These are phyloP conservation scores for Notarius lentiginosus DNA, from an alignment of 2,113 vertebrate species.

Conservation along the genomic window DNA sequence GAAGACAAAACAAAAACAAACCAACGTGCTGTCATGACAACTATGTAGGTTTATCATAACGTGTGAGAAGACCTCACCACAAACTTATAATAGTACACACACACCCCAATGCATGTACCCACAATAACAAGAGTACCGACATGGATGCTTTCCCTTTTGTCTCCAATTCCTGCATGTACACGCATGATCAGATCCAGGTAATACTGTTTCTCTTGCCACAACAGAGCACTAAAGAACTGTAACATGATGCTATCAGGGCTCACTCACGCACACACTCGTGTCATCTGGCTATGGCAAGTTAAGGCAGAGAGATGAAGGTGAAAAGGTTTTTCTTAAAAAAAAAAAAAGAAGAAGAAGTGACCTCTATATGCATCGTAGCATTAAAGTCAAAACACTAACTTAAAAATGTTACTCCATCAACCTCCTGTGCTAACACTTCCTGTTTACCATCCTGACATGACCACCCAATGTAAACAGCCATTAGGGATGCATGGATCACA, in stretches of 20 bases:
- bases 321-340: not conserved
- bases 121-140: conserved; percentile 2
- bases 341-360: too few species aligned
- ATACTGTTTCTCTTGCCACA: conserved; percentile 28
- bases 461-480: not conserved
- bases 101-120: not conserved
- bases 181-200: conserved; percentile 1
- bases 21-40: conserved; percentile 48
- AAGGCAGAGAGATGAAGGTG: not conserved
- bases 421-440: not conserved
- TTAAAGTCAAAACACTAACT: not conserved
- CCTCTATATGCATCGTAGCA: not conserved
- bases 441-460: not conserved
- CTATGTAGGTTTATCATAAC: conserved; percentile 14
- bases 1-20: conserved; percentile 28
- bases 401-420: not conserved
- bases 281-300: not conserved
- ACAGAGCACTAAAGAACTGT: conserved; percentile 15
- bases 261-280: not conserved
- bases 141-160: conserved; percentile 3
- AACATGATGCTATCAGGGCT: conserved; percentile 20
- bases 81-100: conserved; percentile 29
- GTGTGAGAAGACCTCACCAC: conserved; percentile 38
- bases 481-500: too few species aligned
- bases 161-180: conserved; percentile 6